phyloP scores from a whole-genome alignment of 2,888 invertebrate species.

The Oxystoma pomonae region DNA sequence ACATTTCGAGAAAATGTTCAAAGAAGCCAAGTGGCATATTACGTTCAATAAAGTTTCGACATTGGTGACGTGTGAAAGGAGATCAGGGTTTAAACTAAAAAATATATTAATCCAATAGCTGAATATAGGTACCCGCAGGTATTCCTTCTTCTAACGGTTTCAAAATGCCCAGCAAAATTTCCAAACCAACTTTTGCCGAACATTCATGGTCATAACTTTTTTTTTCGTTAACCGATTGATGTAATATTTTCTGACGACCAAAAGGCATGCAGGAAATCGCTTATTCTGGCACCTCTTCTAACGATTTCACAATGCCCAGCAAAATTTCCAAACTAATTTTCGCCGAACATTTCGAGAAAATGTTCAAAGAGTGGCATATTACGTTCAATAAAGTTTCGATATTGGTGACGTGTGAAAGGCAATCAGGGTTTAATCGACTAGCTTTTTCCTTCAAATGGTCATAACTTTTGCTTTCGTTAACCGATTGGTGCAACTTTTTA shows the following conservation, averaged over 20 bases:
- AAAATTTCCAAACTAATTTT: conserved; percentile 18
- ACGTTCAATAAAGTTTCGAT: conserved; percentile 18
- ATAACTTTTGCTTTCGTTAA: too few species aligned
- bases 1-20: conserved; percentile 17
- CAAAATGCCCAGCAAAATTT: too few species aligned
- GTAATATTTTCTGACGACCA: conserved; percentile 21
- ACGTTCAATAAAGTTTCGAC: conserved; percentile 17
- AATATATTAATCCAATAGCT: too few species aligned
- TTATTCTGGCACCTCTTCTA: conserved; percentile 8
- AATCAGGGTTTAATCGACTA: neutral
- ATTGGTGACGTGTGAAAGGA: conserved; percentile 7
- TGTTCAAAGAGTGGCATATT: conserved; percentile 17
- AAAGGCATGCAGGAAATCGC: conserved; percentile 17
- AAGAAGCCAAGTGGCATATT: conserved; percentile 14
- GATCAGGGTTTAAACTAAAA: neutral
- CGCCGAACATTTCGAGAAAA: conserved; percentile 17
- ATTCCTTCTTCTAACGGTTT: too few species aligned
- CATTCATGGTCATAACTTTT: too few species aligned
- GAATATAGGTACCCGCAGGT: too few species aligned
- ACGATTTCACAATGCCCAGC: conserved; percentile 16
- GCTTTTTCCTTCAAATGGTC: too few species aligned
- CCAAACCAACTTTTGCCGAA: too few species aligned
- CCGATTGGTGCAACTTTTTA: conserved; percentile 19
- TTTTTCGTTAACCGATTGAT: too few species aligned
- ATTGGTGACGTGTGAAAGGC: conserved; percentile 7